Evolutionary conservation across 30 jellyfish, hydroid and myxozoan genomes (phyloP), one percentile per base, ranked within the genome.

Genomic region (Turritopsis rubra): DNA sequence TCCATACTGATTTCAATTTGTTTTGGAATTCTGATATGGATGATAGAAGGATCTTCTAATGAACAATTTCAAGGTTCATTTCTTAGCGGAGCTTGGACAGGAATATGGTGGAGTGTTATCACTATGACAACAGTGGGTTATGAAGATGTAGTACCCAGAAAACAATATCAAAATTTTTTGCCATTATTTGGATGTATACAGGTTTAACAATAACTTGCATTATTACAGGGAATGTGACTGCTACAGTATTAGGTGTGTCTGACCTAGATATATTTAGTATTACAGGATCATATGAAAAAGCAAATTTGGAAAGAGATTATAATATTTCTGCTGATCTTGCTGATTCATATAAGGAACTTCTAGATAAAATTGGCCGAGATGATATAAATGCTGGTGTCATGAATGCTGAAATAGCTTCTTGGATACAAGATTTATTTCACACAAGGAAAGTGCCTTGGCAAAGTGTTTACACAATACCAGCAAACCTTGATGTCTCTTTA

Each of bases 101-200:
- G 77, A 23, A 68, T 68, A 68, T 68, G 77, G 77, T 68, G 77
- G 77, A 68, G 77, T 27, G 9, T 68, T 1, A 68, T 68, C 28
- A 68, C 77, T n/a, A 23, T 68, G 28, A 68, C 77, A 68, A 68
- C 77, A 68, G 77, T 68, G 9, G 77, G 77, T 68, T 68, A 68
- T 68, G 77, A 22, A 19, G 77, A 68, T 68, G 21, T 68, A 68
- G 77, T 68, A 19, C 77, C 77, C 77, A 68, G 30, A 27, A n/a
- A 16, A 0, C 8, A 68, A 23, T 19, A 1, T 23, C 31, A 68
- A 68, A 27, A 68, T n/a, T 68, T n/a, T 68, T 68, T 16, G 21
- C 77, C 19, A n/a, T 23, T 68, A 27, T 68, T 68, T 23, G 28
- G 30, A 68, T 68, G 77, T 1, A 68, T 27, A 19, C 77, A n/a